These are phyloP conservation scores for Triops longicaudatus DNA, from an alignment of 1,140 invertebrate species.

Conservation along the genomic window DNA sequence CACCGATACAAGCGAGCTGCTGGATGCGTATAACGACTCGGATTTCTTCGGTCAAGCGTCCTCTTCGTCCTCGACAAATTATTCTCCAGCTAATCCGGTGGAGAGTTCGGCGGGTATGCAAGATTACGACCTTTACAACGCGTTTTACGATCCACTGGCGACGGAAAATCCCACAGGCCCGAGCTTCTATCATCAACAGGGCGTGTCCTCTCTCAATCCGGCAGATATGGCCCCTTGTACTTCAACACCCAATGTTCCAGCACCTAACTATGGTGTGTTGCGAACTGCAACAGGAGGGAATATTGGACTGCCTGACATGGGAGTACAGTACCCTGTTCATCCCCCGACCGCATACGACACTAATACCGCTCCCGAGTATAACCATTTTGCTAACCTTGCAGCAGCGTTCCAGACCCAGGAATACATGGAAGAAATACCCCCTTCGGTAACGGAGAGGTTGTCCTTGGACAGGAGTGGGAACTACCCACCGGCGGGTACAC, in stretches of 20 bases:
- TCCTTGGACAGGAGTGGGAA: not conserved
- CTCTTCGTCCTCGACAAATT: not conserved
- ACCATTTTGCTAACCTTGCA: conserved; percentile 15
- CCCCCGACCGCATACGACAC: not conserved
- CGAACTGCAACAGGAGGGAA: not conserved
- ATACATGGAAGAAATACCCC: not conserved
- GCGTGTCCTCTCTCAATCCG: not conserved
- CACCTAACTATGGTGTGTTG: not conserved
- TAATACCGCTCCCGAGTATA: not conserved
- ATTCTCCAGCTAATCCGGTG: not conserved
- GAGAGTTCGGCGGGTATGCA: not conserved
- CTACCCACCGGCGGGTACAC: not conserved
- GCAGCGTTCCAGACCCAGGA: not conserved
- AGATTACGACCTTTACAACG: not conserved
- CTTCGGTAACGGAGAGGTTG: not conserved
- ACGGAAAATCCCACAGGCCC: not conserved
- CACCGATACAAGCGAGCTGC: not conserved
- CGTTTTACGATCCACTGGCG: not conserved
- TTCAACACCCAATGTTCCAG: not conserved
- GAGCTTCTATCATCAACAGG: not conserved
- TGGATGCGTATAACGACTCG: not conserved
- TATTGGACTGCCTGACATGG: not conserved
- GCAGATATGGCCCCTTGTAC: not conserved
- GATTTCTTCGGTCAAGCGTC: not conserved
- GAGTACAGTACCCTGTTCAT: not conserved